These are phyloP conservation scores for Azemiops feae DNA, from an alignment of 2,113 vertebrate genomes.

Conservation along the genomic window DNA sequence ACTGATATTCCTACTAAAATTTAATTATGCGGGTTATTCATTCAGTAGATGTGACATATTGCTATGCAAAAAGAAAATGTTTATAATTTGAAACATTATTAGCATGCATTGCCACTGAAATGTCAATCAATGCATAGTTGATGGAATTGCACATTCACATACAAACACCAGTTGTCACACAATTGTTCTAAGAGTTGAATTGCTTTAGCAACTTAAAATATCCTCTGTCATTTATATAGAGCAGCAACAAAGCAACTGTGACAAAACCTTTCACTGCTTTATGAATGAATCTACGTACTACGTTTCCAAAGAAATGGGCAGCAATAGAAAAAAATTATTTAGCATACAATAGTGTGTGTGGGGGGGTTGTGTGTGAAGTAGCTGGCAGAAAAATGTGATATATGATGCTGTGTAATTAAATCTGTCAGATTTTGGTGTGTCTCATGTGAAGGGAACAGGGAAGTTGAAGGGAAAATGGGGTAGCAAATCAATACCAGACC, in stretches of 20 bases:
- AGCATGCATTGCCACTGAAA: not conserved
- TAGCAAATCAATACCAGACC: not conserved
- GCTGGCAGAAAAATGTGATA: not conserved
- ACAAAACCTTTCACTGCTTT: not conserved
- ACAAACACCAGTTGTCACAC: not conserved
- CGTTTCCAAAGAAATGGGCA: not conserved
- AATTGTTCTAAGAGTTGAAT: not conserved
- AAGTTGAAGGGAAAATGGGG: not conserved
- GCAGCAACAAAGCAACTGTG: not conserved
- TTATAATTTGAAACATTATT: not conserved
- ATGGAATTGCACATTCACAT: not conserved
- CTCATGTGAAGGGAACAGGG: not conserved
- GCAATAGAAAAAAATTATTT: not conserved
- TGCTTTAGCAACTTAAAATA: not conserved
- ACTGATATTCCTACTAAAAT: not conserved
- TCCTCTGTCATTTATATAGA: not conserved
- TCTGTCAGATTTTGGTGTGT: not conserved
- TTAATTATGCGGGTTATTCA: not conserved
- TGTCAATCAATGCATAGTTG: not conserved
- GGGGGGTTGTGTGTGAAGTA: not conserved
- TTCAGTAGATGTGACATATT: not conserved
- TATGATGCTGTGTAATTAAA: not conserved
- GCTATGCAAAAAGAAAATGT: not conserved
- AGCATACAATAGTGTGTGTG: not conserved
- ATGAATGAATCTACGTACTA: too few relatives aligned